These are phyloP conservation scores for Struthio camelus DNA, from an alignment of 2,113 vertebrate species.

Conservation along the genomic window DNA sequence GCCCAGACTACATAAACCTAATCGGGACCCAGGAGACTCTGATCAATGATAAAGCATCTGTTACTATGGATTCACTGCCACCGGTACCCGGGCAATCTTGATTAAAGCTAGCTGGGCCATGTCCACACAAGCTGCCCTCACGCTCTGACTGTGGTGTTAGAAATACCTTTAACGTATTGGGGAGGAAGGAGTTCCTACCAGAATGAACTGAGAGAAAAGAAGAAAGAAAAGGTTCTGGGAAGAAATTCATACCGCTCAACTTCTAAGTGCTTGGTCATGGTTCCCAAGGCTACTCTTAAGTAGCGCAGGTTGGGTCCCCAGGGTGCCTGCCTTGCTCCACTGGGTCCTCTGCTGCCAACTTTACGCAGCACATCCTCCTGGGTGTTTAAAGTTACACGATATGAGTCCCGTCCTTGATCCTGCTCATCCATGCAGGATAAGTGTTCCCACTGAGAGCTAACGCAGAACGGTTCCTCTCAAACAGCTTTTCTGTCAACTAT, in stretches of 20 bases:
- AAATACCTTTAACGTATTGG: not conserved
- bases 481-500: not conserved
- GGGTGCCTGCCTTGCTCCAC: not conserved
- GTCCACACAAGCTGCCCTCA: not conserved
- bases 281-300: not conserved
- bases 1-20: not conserved
- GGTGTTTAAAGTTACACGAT: not conserved
- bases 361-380: not conserved
- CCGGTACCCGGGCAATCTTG: not conserved
- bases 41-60: slow-evolving; percentile 10
- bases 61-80: not conserved
- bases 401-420: not conserved
- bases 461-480: not conserved
- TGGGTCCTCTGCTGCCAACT: not conserved
- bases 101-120: not conserved
- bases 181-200: not conserved
- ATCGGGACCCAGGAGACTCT: not conserved
- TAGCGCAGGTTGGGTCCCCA: not conserved
- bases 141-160: not conserved
- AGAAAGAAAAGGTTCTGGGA: not conserved
- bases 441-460: not conserved
- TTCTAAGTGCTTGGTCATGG: not conserved
- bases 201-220: not conserved
- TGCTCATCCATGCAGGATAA: not conserved
- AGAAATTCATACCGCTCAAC: not conserved